These are phyloP conservation scores for Phoeniculus purpureus DNA, from an alignment of 2,797 vertebrate species.

Conservation along the genomic window DNA sequence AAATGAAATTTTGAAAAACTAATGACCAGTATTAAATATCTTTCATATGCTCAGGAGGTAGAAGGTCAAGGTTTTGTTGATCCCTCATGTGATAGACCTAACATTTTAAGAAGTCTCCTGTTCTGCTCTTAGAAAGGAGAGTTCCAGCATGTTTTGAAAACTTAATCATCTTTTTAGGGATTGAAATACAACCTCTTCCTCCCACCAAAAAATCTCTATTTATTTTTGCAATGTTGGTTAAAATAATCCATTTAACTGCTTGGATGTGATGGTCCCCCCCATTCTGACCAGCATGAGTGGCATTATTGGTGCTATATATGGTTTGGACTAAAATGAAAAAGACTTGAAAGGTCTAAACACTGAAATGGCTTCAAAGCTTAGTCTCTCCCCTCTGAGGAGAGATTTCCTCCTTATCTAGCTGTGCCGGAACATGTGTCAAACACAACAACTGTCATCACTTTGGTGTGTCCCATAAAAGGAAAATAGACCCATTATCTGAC, in stretches of 20 bases:
- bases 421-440: constrained; percentile 43
- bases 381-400: background rate
- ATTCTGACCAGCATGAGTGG: background rate
- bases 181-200: background rate
- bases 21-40: background rate
- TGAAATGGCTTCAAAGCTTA: constrained; percentile 45
- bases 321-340: constrained; percentile 15
- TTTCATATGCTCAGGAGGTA: background rate
- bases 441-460: constrained; percentile 20
- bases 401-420: constrained; percentile 51
- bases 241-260: background rate
- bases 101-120: background rate
- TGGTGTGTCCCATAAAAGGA: constrained; percentile 39
- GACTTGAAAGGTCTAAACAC: constrained; percentile 30
- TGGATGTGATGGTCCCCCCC: background rate
- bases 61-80: background rate
- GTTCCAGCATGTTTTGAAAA: background rate
- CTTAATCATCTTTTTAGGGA: background rate
- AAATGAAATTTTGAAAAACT: background rate
- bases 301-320: background rate
- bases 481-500: background rate
- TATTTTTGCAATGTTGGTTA: background rate
- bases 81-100: background rate
- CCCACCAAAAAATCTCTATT: background rate
- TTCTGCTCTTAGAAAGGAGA: background rate